Conservation (phyloP, 2,113 vertebrate species). For the Oryzias celebensis region DNA sequence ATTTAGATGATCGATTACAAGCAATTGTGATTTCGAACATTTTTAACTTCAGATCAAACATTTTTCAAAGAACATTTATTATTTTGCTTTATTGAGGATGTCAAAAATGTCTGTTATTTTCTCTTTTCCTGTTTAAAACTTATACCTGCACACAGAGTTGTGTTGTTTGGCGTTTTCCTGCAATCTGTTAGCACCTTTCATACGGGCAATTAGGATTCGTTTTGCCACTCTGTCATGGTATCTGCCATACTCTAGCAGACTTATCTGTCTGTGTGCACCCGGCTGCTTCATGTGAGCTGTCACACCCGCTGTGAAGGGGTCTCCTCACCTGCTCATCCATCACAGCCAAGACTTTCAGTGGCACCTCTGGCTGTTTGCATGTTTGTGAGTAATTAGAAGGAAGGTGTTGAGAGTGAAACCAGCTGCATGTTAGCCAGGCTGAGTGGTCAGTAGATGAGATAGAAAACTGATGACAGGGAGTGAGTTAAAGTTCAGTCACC, state of each 20-base stretch:
- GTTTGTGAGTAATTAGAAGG: slow-evolving; percentile 64
- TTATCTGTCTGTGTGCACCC: slow-evolving; percentile 63
- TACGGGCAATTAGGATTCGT: slow-evolving; percentile 8
- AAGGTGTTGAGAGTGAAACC: slow-evolving; percentile 59
- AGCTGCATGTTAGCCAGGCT: slow-evolving; percentile 45
- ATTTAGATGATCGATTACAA: too few relatives aligned
- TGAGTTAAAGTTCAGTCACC: slow-evolving; percentile 29
- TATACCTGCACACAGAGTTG: not conserved
- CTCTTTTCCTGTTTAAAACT: not conserved
- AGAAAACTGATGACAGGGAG: slow-evolving; percentile 25
- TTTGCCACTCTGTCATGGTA: slow-evolving; percentile 29
- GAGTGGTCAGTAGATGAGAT: slow-evolving; percentile 37
- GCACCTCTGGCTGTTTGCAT: slow-evolving; percentile 36
- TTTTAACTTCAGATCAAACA: too few relatives aligned
- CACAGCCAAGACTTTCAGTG: slow-evolving; percentile 34
- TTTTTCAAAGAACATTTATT: too few relatives aligned
- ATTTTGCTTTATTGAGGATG: too few relatives aligned
- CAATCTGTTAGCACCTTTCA: slow-evolving; percentile 14
- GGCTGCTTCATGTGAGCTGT: slow-evolving; percentile 47
- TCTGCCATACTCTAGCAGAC: slow-evolving; percentile 44
- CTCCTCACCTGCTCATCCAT: slow-evolving; percentile 70
- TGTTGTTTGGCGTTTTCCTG: slow-evolving; percentile 8
- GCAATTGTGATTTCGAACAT: too few relatives aligned
- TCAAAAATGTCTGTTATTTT: too few relatives aligned
- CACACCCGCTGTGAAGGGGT: slow-evolving; percentile 26